Percentiles rank a stretch among this genome's conserved stretches.
These are phyloP conservation scores for Protophormia terraenovae DNA, from an alignment of 2,888 invertebrate species.

Conservation along the genomic window DNA sequence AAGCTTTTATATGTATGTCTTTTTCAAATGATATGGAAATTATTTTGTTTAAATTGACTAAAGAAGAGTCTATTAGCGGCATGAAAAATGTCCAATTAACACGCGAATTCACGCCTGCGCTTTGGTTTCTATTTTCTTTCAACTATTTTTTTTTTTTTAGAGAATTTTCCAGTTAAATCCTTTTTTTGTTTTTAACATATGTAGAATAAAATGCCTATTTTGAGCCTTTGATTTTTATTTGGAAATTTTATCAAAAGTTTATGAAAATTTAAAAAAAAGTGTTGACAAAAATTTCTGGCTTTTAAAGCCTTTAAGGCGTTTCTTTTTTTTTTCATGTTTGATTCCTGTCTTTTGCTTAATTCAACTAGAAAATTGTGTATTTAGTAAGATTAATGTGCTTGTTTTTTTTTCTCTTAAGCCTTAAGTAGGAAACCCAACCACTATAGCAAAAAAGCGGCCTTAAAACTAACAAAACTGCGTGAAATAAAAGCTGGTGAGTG, in stretches of 20 bases:
- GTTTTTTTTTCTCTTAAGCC: conserved; percentile 51
- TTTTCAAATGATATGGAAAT: conserved; percentile 39
- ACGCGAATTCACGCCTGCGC: conserved; percentile 67
- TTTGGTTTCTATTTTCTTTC: conserved; percentile 28
- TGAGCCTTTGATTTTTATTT: background rate
- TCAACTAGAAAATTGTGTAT: conserved; percentile 30
- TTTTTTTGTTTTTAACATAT: background rate
- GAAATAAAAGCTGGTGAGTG: conserved; percentile 28
- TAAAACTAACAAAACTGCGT: conserved; percentile 24
- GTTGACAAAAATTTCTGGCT: conserved; percentile 25
- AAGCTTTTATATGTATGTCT: conserved; percentile 65
- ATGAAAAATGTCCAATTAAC: conserved; percentile 65
- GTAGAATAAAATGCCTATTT: background rate
- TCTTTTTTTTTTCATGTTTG: background rate
- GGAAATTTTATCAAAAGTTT: too few species aligned
- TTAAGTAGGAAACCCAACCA: conserved; percentile 37
- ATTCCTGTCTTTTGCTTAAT: background rate
- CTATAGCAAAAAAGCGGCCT: background rate
- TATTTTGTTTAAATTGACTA: conserved; percentile 27
- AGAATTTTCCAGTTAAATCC: background rate
- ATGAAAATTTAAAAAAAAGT: background rate
- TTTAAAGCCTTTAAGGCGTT: conserved; percentile 40
- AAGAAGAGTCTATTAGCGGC: conserved; percentile 37
- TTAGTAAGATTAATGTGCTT: conserved; percentile 54
- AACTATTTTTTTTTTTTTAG: background rate